phyloP scores from a whole-genome alignment of 2,888 invertebrate genomes.

The Eupsilia transversa region DNA sequence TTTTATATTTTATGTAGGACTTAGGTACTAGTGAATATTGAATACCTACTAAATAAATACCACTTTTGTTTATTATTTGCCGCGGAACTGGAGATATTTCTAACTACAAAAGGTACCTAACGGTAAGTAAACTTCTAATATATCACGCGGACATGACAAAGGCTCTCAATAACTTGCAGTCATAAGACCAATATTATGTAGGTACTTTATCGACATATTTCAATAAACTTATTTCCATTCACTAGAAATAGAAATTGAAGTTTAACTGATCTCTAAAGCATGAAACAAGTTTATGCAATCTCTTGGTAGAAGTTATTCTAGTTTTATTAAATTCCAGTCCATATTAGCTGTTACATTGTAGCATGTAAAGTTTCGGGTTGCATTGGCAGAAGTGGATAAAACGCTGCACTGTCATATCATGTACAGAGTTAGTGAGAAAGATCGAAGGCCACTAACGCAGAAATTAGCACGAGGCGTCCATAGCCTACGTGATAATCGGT shows the following conservation, averaged over 20 bases:
- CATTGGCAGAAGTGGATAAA: slow-evolving; percentile 83
- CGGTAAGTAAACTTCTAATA: background rate
- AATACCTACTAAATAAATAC: too few relatives aligned
- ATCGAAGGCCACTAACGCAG: slow-evolving; percentile 51
- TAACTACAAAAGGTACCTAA: background rate
- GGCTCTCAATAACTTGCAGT: slow-evolving; percentile 22
- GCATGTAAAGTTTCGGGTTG: slow-evolving; percentile 77
- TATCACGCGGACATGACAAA: slow-evolving; percentile 16
- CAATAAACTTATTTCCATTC: slow-evolving; percentile 30
- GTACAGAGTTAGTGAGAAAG: slow-evolving; percentile 69
- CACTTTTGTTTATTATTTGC: too few relatives aligned
- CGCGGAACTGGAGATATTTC: background rate
- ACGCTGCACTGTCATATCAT: slow-evolving; percentile 73
- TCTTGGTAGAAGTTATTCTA: slow-evolving; percentile 37
- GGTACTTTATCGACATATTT: slow-evolving; percentile 35
- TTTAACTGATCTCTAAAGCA: slow-evolving; percentile 18
- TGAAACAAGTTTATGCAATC: slow-evolving; percentile 40
- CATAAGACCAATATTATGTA: background rate
- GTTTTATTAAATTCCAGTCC: slow-evolving; percentile 49
- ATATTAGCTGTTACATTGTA: slow-evolving; percentile 44
- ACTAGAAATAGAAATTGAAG: slow-evolving; percentile 36
- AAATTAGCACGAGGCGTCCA: slow-evolving; percentile 34
- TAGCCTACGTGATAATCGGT: background rate
- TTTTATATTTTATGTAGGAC: too few relatives aligned
- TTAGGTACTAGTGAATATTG: too few relatives aligned